Percentiles rank a stretch among this genome's conserved stretches.
Evolutionary conservation across 1,140 invertebrate genomes (phyloP).

Genomic region (Tigriopus japonicus): DNA sequence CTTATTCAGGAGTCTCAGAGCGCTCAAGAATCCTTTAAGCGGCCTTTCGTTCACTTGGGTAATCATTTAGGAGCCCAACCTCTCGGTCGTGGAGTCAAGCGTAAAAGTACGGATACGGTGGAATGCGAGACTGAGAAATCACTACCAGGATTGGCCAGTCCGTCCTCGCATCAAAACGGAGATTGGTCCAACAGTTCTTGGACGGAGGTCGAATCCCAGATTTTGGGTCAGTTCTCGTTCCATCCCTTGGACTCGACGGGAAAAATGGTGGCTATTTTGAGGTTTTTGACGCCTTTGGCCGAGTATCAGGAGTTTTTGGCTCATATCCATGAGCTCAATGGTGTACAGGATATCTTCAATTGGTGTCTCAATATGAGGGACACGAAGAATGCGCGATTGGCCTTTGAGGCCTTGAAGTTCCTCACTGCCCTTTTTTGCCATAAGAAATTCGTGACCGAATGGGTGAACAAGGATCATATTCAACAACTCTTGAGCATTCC

Average conservation of each 20-base stretch:
- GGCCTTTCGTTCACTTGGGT: not conserved
- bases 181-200: slow-evolving; percentile 54
- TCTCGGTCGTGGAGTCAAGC: no score
- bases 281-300: slow-evolving; percentile 81
- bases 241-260: slow-evolving; percentile 67
- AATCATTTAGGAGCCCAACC: no score
- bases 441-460: slow-evolving; percentile 93
- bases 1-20: not conserved
- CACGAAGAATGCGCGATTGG: slow-evolving; percentile 68
- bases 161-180: no score
- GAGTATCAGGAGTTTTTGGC: slow-evolving; percentile 58
- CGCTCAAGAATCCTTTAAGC: slow-evolving; percentile 23
- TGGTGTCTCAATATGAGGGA: slow-evolving; percentile 74
- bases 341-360: slow-evolving; percentile 67
- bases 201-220: slow-evolving; percentile 66
- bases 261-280: slow-evolving; percentile 70
- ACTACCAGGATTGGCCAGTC: no score
- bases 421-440: slow-evolving; percentile 79
- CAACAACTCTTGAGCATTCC: slow-evolving; percentile 65
- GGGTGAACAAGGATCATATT: slow-evolving; percentile 44
- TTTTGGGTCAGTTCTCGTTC: slow-evolving; percentile 66
- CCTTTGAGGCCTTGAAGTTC: slow-evolving; percentile 87
- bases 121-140: no score
- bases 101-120: no score
- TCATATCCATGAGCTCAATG: slow-evolving; percentile 58